Base-by-base conservation (phyloP, 2,113 vertebrate genomes). In the Cheilinus undulatus region DNA sequence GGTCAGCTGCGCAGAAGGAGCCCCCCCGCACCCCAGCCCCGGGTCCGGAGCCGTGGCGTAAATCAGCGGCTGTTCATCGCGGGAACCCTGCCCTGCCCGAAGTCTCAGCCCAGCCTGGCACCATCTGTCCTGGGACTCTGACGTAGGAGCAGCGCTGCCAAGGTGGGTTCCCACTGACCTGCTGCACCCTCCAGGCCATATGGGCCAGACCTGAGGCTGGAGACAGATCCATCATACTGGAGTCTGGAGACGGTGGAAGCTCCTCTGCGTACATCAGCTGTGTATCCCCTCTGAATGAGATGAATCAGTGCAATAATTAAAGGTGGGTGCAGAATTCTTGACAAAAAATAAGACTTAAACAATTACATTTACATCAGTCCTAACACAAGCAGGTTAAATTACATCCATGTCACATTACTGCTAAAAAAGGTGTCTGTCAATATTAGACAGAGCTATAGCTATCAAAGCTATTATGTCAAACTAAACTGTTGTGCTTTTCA, bases 71-170 rank as follows among this genome's bases (percentile, higher is more conserved):
- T 58, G 83, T 20, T 82, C 72, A 73, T 86, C 73, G 86, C 93
- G 93, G 92, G 93, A 94, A 94, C 85, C 51, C 43, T 38, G 65
- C 52, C 17, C 64, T 45, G 72, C 76, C 71, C 60, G 43, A 65
- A 70, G 83, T 94, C 93, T 85, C 93, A 94, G 92, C 87, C 86
- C 73, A 62, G 82, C 81, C 91, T 82, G 90, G 92, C 88, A 89
- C 89, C 91, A 90, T 89, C 91, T 78, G 86, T 93, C 91, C 88
- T 52, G 22, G 50, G 22, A 22, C 86, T 86, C 63, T 93, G 92
- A 94, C 92, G 91, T 84, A 93, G 69, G 5, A 6, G 28, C 79
- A 49, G 67, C 14, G 9, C 73, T 32, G 65, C 80, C 73, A 81
- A 85, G 83, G 89, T 92, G 82, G 84, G 85, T 92, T 93, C 90